Conservation (phyloP, 2,113 vertebrate species). For the Pterophyllum scalare region DNA sequence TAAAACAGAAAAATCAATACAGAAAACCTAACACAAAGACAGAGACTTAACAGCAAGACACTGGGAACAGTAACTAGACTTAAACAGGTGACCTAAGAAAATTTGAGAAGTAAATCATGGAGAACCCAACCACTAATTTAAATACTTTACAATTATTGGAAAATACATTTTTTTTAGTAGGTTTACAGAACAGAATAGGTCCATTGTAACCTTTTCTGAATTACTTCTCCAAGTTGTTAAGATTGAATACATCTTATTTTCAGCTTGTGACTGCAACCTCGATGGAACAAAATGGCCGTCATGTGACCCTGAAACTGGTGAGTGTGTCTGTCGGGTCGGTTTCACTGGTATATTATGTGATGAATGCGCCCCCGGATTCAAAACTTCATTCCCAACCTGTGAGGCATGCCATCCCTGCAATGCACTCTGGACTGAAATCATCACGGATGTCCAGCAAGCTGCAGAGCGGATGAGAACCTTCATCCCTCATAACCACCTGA, state of each 20-base stretch:
- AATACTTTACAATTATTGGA: background rate
- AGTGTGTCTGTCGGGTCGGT: slow-evolving; percentile 80
- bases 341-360: slow-evolving; percentile 83
- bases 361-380: slow-evolving; percentile 74
- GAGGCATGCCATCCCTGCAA: slow-evolving; percentile 84
- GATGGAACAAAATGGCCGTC: slow-evolving; percentile 80
- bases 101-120: no score
- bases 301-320: slow-evolving; percentile 84
- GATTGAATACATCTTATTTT: background rate
- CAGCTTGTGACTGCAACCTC: slow-evolving; percentile 86
- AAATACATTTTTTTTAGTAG: background rate
- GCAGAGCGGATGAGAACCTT: slow-evolving; percentile 71
- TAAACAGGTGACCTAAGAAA: no score
- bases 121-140: accelerated
- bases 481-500: slow-evolving; percentile 17
- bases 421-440: slow-evolving; percentile 75
- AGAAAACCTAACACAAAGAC: no score
- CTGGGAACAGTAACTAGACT: no score
- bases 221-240: background rate
- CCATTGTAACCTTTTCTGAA: background rate
- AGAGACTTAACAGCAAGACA: no score
- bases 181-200: accelerated
- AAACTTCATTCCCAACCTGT: slow-evolving; percentile 84
- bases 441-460: slow-evolving; percentile 74
- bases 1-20: no score